Evolutionary conservation across 1,140 invertebrate genomes (phyloP).

Genomic region (Drosophila parvula): DNA sequence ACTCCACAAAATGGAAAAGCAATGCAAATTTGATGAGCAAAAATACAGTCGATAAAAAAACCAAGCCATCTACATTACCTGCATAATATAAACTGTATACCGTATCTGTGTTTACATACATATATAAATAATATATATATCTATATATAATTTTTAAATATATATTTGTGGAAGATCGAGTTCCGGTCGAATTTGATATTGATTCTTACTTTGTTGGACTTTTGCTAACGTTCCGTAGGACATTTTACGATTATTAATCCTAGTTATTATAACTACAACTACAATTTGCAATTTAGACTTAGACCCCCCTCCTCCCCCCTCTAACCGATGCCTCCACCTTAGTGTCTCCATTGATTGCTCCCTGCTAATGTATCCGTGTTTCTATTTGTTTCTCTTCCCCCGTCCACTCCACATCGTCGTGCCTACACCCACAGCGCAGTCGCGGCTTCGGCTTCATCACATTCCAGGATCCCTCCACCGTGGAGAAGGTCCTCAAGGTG

Average conservation of each 20-base stretch:
- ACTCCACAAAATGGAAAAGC: conserved; percentile 11
- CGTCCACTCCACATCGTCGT: conserved; percentile 3
- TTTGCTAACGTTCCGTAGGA: conserved; percentile 81
- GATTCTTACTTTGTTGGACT: conserved; percentile 76
- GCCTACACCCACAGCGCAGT: conserved; percentile 89
- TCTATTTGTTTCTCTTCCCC: conserved; percentile 35
- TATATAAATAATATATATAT: conserved; percentile 58
- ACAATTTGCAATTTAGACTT: conserved; percentile 59
- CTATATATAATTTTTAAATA: conserved; percentile 39
- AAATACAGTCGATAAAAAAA: conserved; percentile 30
- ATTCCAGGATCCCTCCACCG: conserved; percentile 94
- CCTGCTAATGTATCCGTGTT: conserved; percentile 15
- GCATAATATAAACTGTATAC: conserved; percentile 55
- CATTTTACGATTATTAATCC: conserved; percentile 72
- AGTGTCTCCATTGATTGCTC: neutral
- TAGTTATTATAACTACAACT: conserved; percentile 62
- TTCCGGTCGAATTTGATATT: conserved; percentile 58
- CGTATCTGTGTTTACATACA: conserved; percentile 61
- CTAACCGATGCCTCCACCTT: conserved; percentile 45
- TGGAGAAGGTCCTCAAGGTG: conserved; percentile 94
- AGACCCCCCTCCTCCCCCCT: conserved; percentile 69
- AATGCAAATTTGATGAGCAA: conserved; percentile 34
- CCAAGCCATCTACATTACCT: conserved; percentile 49
- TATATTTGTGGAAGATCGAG: conserved; percentile 58
- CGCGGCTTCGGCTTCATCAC: conserved; percentile 97